Base-by-base conservation (phyloP, 1,140 invertebrate species). In the Drosophila repleta region DNA sequence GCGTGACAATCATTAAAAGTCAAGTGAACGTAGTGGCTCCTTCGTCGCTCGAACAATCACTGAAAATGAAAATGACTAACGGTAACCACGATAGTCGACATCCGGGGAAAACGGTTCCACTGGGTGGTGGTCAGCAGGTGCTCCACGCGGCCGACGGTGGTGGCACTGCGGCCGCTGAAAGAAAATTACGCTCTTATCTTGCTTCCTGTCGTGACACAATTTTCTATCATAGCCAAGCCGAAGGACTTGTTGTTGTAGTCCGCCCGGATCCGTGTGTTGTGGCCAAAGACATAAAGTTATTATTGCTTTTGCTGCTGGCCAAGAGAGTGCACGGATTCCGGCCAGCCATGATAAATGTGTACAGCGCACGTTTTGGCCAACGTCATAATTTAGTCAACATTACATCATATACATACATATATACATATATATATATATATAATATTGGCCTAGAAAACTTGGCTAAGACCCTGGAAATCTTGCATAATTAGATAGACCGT, bases 171-270 rank as follows among this genome's bases (percentile, higher is more conserved):
- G 74, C 48, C 83, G 83, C 87, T 87, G 83, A 88, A 88, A 88
- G 83, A 88, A 88, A 89, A 89, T 89, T 91, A 90, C 87, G 85
- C 76, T 90, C 90, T 91, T 91, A 91, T 91, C 90, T 91, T 61
- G 83, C 81, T 91, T 91, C 90, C 90, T 91, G 90, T 91, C 90
- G 90, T 91, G 90, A 90, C 83, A 90, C 76, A 88, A 91, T 91
- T 90, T 89, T 90, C 82, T 91, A 90, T 90, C 79, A 90, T 90
- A 90, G 74, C 66, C 63, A 49, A 85, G 32, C 70, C 72, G 67
- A 66, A 76, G 71, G 72, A 67, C 53, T 69, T 48, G 51, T 6
- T 57, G 43, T 24, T 60, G 63, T 52, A 17, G 8, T 48, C 18
- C n/a, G n/a, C 4, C 32, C 13, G 32, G 41, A 56, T 37, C 24